Percentiles rank a stretch among this genome's conserved stretches.
These are phyloP conservation scores for Rhopalosiphum maidis DNA, from an alignment of 1,140 invertebrate species.

Conservation along the genomic window DNA sequence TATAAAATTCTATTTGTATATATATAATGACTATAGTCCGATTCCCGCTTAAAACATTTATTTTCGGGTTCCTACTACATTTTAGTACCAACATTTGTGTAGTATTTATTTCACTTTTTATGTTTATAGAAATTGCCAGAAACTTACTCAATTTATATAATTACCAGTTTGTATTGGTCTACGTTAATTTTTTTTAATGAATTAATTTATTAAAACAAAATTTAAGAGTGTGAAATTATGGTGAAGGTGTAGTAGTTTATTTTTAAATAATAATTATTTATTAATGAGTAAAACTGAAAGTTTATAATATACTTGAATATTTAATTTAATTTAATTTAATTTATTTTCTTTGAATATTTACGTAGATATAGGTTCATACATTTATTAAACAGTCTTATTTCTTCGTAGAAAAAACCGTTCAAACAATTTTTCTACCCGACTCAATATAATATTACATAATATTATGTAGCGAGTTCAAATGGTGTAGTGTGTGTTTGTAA, in stretches of 20 bases:
- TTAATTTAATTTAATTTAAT: too few species aligned
- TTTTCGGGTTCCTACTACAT: neutral
- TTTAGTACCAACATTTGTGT: neutral
- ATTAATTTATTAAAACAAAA: too few species aligned
- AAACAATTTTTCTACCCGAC: neutral
- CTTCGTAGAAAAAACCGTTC: neutral
- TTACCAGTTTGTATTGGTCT: neutral
- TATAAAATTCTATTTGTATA: neutral
- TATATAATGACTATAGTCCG: neutral
- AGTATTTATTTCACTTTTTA: neutral
- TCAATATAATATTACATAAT: too few species aligned
- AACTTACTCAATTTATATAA: neutral
- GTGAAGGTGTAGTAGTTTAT: neutral
- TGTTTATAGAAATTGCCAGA: neutral
- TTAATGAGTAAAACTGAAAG: too few species aligned
- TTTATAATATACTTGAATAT: too few species aligned
- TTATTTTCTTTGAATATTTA: too few species aligned
- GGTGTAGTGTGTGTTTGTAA: neutral
- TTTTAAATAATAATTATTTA: neutral
- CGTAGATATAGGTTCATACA: too few species aligned
- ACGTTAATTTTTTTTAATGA: neutral
- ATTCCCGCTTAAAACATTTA: neutral
- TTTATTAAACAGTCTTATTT: neutral
- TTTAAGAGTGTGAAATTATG: too few species aligned
- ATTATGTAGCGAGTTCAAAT: neutral